phyloP scores from a whole-genome alignment of 2,113 vertebrate genomes.

The Donacobius atricapilla region DNA sequence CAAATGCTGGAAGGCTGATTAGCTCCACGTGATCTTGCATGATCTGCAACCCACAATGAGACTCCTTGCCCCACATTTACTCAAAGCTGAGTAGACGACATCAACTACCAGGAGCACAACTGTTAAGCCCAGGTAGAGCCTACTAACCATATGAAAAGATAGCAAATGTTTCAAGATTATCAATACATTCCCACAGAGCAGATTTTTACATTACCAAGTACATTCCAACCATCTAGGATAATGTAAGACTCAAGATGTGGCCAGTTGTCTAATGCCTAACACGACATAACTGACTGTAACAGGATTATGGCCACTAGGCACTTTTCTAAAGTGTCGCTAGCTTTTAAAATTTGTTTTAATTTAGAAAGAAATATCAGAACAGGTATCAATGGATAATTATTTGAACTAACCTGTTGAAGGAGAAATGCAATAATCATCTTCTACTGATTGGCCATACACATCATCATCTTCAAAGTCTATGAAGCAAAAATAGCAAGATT shows the following conservation, averaged over 20 bases:
- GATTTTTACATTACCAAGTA: neutral
- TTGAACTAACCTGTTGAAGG: constrained; percentile 92
- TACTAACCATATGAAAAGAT: neutral
- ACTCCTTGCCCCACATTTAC: neutral
- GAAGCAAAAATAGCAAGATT: constrained; percentile 24
- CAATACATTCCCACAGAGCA: neutral
- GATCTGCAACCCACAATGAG: neutral
- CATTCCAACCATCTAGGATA: neutral
- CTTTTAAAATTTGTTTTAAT: neutral
- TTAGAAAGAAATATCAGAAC: neutral
- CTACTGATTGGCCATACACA: constrained; percentile 93
- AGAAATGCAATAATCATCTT: constrained; percentile 98
- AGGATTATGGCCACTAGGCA: neutral
- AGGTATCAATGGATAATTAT: neutral
- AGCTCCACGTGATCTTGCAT: neutral
- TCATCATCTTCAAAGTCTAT: constrained; percentile 97
- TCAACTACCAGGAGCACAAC: neutral
- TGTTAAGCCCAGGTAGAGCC: neutral
- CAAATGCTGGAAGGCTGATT: neutral
- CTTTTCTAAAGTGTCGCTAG: neutral
- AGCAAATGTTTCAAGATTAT: neutral
- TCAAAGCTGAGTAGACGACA: neutral
- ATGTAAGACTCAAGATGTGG: neutral
- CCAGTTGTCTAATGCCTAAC: neutral
- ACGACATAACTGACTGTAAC: neutral